Evolutionary conservation across 2,113 vertebrate genomes (phyloP).

Genomic region (Atherinomorus stipes): DNA sequence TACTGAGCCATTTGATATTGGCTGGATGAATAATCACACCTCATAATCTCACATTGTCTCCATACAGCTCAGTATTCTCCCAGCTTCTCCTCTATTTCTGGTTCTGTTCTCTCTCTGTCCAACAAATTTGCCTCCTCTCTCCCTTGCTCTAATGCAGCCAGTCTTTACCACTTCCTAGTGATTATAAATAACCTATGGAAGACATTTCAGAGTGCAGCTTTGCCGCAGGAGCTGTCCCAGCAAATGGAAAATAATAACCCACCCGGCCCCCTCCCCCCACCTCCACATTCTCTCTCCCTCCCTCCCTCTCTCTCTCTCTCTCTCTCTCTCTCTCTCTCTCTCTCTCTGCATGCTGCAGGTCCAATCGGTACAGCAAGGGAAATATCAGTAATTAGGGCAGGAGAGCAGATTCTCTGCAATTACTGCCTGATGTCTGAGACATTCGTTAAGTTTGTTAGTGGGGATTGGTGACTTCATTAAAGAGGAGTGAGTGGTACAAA

Average conservation of each 20-base stretch:
- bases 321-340: too few relatives aligned
- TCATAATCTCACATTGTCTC: slow-evolving; percentile 7
- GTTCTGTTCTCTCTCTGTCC: slow-evolving; percentile 17
- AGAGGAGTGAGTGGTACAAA: slow-evolving; percentile 31
- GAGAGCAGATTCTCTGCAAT: slow-evolving; percentile 65
- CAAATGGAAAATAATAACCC: slow-evolving; percentile 66
- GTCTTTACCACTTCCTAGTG: slow-evolving; percentile 33
- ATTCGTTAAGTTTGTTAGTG: slow-evolving; percentile 73
- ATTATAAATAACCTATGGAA: slow-evolving; percentile 73
- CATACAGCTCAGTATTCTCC: neutral
- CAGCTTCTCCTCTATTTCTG: neutral
- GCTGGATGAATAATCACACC: neutral
- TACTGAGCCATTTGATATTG: neutral
- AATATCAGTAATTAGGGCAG: slow-evolving; percentile 73
- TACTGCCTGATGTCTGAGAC: slow-evolving; percentile 63
- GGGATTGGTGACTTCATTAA: slow-evolving; percentile 64
- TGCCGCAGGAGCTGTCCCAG: slow-evolving; percentile 60
- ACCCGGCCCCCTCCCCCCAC: neutral
- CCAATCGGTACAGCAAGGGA: slow-evolving; percentile 60
- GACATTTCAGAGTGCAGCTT: slow-evolving; percentile 55
- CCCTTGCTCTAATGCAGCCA: slow-evolving; percentile 12
- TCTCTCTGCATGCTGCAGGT: slow-evolving; percentile 41
- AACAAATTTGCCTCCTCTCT: slow-evolving; percentile 16
- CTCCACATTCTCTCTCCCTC: too few relatives aligned
- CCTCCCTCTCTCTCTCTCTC: too few relatives aligned